Evolutionary conservation across 2,797 vertebrate genomes (phyloP), one percentile per base, ranked within the genome.

Genomic region (Gymnodraco acuticeps): DNA sequence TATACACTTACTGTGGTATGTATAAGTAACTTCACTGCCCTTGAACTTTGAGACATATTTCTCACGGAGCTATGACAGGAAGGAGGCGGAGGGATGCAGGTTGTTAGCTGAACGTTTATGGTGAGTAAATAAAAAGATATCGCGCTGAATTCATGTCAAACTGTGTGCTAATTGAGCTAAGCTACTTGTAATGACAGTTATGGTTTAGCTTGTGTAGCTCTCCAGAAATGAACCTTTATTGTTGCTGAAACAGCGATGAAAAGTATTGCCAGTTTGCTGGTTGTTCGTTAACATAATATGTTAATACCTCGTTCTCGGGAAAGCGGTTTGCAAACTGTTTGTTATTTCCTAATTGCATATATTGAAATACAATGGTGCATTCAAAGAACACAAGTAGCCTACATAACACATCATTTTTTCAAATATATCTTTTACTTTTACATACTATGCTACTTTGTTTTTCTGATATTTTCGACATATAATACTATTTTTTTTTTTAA

Each of bases 1-100:
- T 62, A 75, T 90, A 89, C 81, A 84, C 3, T n/a, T 17, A 15
- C 23, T 17, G 16, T 31, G 61, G 38, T 27, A 19, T 52, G 43
- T 61, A 53, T 47, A 19, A 54, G 14, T 51, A 5, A 33, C 38
- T 61, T 14, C 2, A 0, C 12, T 31, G 48, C 1, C 75, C 72
- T 87, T 89, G 81, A 82, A 81, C 81, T 77, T 75, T 84, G 64
- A 38, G 38, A 66, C 46, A 15, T 0, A 11, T 63, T 38, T 54
- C 5, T 0, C 4, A 0, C 1, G 1, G 10, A 65, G 17, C 48
- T 12, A 38, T 80, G 58, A 52, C 10, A 33, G 5, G 27, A 53
- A 43, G 5, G 17, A 48, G 12, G 41, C 6, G 2, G 17, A 47
- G 5, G 20, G 0, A 55, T 65, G 53, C 7, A 10, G 9, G 16